Evolutionary conservation across 1,140 invertebrate species (phyloP).

Genomic region (Scaptomyza graminum): DNA sequence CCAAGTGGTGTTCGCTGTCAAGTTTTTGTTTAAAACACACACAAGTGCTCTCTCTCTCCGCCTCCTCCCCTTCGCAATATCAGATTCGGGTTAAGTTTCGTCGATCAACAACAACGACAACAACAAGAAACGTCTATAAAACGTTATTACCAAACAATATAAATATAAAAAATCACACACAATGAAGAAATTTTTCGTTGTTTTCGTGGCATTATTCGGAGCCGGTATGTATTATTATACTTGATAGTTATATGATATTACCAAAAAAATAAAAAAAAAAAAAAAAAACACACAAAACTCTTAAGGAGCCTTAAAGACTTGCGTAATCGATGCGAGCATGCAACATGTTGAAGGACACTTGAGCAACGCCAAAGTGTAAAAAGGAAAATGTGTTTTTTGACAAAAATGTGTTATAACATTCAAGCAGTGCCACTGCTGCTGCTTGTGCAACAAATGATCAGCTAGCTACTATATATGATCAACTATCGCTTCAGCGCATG

Average conservation of each 20-base stretch:
- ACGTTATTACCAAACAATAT: slow-evolving; percentile 34
- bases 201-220: slow-evolving; percentile 84
- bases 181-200: slow-evolving; percentile 84
- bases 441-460: slow-evolving; percentile 74
- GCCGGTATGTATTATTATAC: slow-evolving; percentile 82
- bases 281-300: slow-evolving; percentile 14
- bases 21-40: slow-evolving; percentile 59
- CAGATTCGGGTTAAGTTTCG: slow-evolving; percentile 59
- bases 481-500: slow-evolving; percentile 61
- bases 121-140: slow-evolving; percentile 27
- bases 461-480: slow-evolving; percentile 35
- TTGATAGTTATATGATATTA: slow-evolving; percentile 61
- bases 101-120: slow-evolving; percentile 34
- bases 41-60: slow-evolving; percentile 50
- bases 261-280: slow-evolving; percentile 8
- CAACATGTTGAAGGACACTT: slow-evolving; percentile 66
- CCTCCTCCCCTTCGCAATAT: slow-evolving; percentile 14
- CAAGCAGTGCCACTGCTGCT: slow-evolving; percentile 5
- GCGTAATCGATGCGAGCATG: slow-evolving; percentile 46
- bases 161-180: slow-evolving; percentile 46
- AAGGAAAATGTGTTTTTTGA: slow-evolving; percentile 44
- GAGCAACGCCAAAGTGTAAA: slow-evolving; percentile 30
- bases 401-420: slow-evolving; percentile 67
- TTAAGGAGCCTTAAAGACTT: slow-evolving; percentile 39
- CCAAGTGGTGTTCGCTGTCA: slow-evolving; percentile 76